Base-by-base conservation (phyloP, 2,113 vertebrate genomes). In the Cromileptes altivelis region DNA sequence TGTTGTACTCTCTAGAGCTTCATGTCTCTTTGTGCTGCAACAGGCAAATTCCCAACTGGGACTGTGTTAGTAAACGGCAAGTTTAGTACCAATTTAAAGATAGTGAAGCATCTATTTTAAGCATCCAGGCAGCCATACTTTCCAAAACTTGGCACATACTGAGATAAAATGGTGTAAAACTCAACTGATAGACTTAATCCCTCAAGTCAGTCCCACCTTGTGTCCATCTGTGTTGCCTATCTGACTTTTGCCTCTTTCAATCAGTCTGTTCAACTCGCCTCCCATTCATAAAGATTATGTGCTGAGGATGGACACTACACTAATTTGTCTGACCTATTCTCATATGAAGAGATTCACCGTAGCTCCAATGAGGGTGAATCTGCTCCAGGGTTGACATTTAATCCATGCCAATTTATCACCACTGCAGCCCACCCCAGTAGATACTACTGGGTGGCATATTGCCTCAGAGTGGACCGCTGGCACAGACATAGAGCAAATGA, bases 351-450 rank as follows among this genome's bases (percentile, higher is more conserved):
- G 76, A 87, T 88, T 80, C 81, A 82, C 61, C 74, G 78, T 56
- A 52, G 75, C 72, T 79, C 67, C 75, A 75, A 78, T 52, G 81
- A 93, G 73, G 64, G 70, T 78, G 76, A 77, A 84, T 93, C 85
- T 80, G 81, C 78, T 90, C 79, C 68, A 73, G 77, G 78, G 82
- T 79, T 94, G 94, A 95, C 94, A 93, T 94, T 94, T 94, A 92
- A 92, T 93, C 92, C 89, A 93, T 92, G 91, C 72, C 78, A 92
- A 92, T 94, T 93, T 83, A 92, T 93, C 90, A 91, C 74, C 49
- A 69, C 86, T 78, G 81, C 82, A 85, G 84, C 73, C 85, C 83
- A 89, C 85, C 75, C 47, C 61, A 65, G 79, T 73, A 82, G 74
- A 90, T 65, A 75, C 73, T 73, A 70, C 79, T 65, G 73, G 75